These are phyloP conservation scores for Malaclemys terrapin DNA, from an alignment of 2,113 vertebrate species.

Conservation along the genomic window DNA sequence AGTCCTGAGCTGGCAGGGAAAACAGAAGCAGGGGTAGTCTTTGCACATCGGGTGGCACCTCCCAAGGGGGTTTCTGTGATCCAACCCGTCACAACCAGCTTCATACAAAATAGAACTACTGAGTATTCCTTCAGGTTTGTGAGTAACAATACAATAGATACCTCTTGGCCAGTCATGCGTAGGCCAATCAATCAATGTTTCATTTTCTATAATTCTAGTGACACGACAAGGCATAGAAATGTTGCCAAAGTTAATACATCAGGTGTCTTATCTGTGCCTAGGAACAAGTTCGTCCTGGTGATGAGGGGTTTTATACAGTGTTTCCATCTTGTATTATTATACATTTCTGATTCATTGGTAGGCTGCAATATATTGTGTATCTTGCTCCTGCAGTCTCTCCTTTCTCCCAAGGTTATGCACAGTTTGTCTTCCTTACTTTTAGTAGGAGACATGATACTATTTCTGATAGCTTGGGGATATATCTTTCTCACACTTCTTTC, in stretches of 20 bases:
- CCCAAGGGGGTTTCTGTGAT: too few relatives aligned
- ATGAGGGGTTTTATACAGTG: neutral
- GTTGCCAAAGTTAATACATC: constrained; percentile 26
- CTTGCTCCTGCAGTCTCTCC: constrained; percentile 5
- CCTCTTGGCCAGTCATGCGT: neutral
- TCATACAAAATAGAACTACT: neutral
- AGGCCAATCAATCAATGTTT: neutral
- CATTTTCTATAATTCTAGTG: constrained; percentile 40
- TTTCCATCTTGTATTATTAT: constrained; percentile 30
- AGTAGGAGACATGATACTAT: neutral
- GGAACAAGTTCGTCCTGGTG: constrained; percentile 10
- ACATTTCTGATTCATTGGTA: constrained; percentile 11
- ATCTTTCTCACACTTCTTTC: constrained; percentile 8
- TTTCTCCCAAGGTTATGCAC: constrained; percentile 1
- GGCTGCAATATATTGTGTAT: neutral
- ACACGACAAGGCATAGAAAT: constrained; percentile 23
- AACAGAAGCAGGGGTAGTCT: too few relatives aligned
- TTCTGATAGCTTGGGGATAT: neutral
- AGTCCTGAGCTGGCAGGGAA: too few relatives aligned
- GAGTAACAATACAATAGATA: neutral
- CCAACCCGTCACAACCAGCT: too few relatives aligned
- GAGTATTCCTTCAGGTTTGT: neutral
- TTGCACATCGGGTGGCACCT: too few relatives aligned
- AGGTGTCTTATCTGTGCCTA: neutral
- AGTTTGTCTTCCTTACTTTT: constrained; percentile 10